Conservation (phyloP, 2,888 invertebrate genomes). For the Apamea monoglypha region DNA sequence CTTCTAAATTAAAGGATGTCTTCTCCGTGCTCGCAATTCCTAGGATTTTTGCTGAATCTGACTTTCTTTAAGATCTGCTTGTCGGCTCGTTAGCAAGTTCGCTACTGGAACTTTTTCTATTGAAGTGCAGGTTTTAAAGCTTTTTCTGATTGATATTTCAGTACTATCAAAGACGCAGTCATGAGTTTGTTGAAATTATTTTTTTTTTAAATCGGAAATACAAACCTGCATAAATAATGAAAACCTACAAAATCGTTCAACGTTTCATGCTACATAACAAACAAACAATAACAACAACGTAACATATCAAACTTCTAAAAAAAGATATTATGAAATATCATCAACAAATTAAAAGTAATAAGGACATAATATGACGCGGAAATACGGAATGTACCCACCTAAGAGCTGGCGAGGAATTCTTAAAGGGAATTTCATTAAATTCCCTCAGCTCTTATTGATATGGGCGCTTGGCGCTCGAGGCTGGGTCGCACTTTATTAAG, state of each 20-base stretch:
- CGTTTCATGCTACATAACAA: not conserved
- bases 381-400: conserved; percentile 76
- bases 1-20: conserved; percentile 48
- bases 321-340: conserved; percentile 49
- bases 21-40: conserved; percentile 18
- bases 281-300: not conserved
- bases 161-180: not conserved
- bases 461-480: conserved; percentile 83
- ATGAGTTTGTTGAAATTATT: not conserved
- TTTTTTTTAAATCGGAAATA: not conserved
- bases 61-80: conserved; percentile 34
- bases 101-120: conserved; percentile 10
- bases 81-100: conserved; percentile 43
- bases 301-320: not conserved
- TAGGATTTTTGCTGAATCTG: conserved; percentile 32
- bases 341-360: conserved; percentile 74
- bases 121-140: not conserved
- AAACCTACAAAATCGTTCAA: not conserved
- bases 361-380: conserved; percentile 69
- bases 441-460: conserved; percentile 86
- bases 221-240: not conserved
- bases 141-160: not conserved
- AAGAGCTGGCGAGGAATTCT: conserved; percentile 79
- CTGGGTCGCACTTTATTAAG: conserved; percentile 88
- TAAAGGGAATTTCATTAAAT: conserved; percentile 84